Conservation (phyloP, 2,797 vertebrate genomes). For the Thaleichthys pacificus region DNA sequence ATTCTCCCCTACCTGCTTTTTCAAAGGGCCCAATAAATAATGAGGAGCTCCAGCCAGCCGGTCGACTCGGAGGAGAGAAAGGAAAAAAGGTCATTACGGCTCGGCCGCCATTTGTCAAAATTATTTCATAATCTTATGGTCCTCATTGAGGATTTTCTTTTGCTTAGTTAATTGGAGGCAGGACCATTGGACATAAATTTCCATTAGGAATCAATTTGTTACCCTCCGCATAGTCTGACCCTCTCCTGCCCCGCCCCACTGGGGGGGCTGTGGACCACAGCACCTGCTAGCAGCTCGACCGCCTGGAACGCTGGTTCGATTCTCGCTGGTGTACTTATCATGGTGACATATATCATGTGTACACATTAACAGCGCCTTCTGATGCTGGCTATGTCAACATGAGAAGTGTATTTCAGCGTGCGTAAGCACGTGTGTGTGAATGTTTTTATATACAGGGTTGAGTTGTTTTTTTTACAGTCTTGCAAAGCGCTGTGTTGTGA, state of each 20-base stretch:
- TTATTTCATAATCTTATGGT: conserved; percentile 75
- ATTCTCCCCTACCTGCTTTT: conserved; percentile 79
- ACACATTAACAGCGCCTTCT: too few relatives aligned
- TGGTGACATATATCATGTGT: too few relatives aligned
- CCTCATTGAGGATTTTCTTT: conserved; percentile 65
- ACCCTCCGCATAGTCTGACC: conserved; percentile 53
- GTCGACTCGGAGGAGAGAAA: conserved; percentile 42
- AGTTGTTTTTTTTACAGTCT: neutral
- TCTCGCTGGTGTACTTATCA: neutral
- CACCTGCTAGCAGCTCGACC: conserved; percentile 2
- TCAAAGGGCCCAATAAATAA: conserved; percentile 78
- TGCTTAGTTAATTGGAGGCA: conserved; percentile 75
- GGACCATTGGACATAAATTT: conserved; percentile 72
- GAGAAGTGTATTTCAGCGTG: too few relatives aligned
- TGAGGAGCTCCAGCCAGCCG: conserved; percentile 54
- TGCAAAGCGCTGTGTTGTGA: too few relatives aligned
- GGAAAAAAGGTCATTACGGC: conserved; percentile 75
- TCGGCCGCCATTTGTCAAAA: conserved; percentile 77
- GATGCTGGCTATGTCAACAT: too few relatives aligned
- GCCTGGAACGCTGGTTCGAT: neutral
- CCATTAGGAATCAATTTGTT: conserved; percentile 71
- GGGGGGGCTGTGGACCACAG: conserved; percentile 36
- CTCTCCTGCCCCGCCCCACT: conserved; percentile 33
- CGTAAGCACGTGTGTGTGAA: too few relatives aligned
- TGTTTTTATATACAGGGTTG: neutral